These are phyloP conservation scores for Leptobrachium leishanense DNA, from an alignment of 2,113 vertebrate genomes.

Conservation along the genomic window DNA sequence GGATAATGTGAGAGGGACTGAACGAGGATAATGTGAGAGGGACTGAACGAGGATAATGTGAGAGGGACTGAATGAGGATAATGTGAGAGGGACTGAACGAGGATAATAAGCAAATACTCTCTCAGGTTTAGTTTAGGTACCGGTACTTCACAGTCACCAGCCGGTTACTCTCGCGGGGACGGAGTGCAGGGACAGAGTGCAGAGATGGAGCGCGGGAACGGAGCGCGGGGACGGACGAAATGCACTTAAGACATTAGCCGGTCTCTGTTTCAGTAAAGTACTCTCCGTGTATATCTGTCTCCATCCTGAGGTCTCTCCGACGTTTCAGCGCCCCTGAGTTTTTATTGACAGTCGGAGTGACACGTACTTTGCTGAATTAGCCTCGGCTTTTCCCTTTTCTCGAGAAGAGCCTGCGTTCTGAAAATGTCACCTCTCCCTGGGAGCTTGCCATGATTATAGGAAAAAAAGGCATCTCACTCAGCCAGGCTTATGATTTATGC, in stretches of 20 bases:
- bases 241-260: constrained; percentile 10
- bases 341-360: constrained; percentile 13
- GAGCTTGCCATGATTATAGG: constrained; percentile 64
- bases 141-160: neutral
- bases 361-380: constrained; percentile 38
- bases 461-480: constrained; percentile 57
- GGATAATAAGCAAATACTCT: neutral
- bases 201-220: too few species aligned
- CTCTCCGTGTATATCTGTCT: constrained; percentile 12
- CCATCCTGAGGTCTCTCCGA: neutral
- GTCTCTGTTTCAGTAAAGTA: constrained; percentile 3
- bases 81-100: too few species aligned
- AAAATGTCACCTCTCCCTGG: constrained; percentile 59
- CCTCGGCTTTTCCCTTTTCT: constrained; percentile 23
- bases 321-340: neutral
- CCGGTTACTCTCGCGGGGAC: too few species aligned
- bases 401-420: constrained; percentile 53
- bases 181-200: too few species aligned
- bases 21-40: too few species aligned
- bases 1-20: too few species aligned
- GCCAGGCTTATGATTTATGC: constrained; percentile 66
- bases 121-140: neutral
- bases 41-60: too few species aligned
- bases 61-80: too few species aligned
- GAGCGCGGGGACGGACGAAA: neutral